A percentile compares a stretch with the other conserved stretches of the same genome.
Conservation (phyloP, 2,797 vertebrate species). For the Caiman crocodilus region DNA sequence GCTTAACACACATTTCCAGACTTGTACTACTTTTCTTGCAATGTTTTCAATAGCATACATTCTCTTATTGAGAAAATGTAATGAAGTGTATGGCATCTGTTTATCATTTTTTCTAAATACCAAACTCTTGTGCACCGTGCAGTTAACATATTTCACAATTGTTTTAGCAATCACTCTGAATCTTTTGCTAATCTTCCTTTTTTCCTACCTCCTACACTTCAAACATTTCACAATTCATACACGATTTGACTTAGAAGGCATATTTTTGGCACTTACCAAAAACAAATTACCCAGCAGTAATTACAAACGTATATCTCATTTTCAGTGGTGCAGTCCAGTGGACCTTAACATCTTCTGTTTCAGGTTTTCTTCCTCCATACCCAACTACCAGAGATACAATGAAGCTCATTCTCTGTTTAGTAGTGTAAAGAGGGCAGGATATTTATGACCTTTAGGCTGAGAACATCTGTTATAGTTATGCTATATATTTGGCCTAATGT, state of each 20-base stretch:
- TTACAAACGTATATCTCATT: neutral
- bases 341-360: neutral
- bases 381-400: neutral
- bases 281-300: neutral
- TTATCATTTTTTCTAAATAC: slow-evolving; percentile 18
- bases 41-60: neutral
- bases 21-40: slow-evolving; percentile 43
- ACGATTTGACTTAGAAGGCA: neutral
- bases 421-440: neutral
- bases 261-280: neutral
- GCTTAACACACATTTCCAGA: slow-evolving; percentile 42
- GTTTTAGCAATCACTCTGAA: neutral
- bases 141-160: slow-evolving; percentile 25
- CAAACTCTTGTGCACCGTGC: neutral
- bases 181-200: neutral
- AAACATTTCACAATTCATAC: neutral
- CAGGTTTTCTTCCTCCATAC: neutral
- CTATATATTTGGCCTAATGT: too few relatives aligned
- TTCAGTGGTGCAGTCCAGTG: neutral
- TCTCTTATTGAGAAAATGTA: slow-evolving; percentile 70
- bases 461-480: too few relatives aligned
- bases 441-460: neutral
- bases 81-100: slow-evolving; percentile 59
- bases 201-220: neutral
- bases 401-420: neutral